phyloP scores from a whole-genome alignment of 2,888 invertebrate species.

The Chironomus riparius region DNA sequence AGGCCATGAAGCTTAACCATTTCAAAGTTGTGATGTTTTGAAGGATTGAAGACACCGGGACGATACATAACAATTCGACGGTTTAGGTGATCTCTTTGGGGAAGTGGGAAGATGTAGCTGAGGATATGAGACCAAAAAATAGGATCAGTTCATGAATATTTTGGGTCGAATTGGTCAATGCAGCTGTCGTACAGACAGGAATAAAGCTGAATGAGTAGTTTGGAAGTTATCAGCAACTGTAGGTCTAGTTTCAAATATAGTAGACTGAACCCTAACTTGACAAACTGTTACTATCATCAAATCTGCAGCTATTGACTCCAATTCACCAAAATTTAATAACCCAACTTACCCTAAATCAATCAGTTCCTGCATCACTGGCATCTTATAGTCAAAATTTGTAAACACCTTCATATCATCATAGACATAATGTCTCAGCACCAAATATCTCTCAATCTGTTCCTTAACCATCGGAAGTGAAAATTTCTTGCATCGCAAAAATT shows the following conservation, averaged over 20 bases:
- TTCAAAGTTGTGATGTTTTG: conserved; percentile 64
- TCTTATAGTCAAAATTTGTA: conserved; percentile 60
- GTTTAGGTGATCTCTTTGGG: conserved; percentile 62
- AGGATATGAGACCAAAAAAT: too few species aligned
- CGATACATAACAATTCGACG: conserved; percentile 66
- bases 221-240: too few species aligned
- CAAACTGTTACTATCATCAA: too few species aligned
- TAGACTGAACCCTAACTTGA: too few species aligned
- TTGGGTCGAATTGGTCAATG: too few species aligned
- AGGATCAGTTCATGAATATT: too few species aligned
- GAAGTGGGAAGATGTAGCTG: conserved; percentile 69
- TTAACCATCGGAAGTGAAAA: conserved; percentile 71
- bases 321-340: not conserved
- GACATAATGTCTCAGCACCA: conserved; percentile 66
- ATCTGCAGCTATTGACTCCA: too few species aligned
- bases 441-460: conserved; percentile 66
- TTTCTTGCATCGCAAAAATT: conserved; percentile 71
- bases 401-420: conserved; percentile 57
- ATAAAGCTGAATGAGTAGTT: too few species aligned
- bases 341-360: conserved; percentile 53
- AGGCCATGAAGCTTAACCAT: conserved; percentile 69
- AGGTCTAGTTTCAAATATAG: too few species aligned
- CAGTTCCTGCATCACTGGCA: conserved; percentile 61
- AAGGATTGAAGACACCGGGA: conserved; percentile 72
- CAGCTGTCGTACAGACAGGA: too few species aligned